Evolutionary conservation across 2,113 vertebrate genomes (phyloP), one percentile per base, ranked within the genome.

Genomic region (Pungitius pungitius): DNA sequence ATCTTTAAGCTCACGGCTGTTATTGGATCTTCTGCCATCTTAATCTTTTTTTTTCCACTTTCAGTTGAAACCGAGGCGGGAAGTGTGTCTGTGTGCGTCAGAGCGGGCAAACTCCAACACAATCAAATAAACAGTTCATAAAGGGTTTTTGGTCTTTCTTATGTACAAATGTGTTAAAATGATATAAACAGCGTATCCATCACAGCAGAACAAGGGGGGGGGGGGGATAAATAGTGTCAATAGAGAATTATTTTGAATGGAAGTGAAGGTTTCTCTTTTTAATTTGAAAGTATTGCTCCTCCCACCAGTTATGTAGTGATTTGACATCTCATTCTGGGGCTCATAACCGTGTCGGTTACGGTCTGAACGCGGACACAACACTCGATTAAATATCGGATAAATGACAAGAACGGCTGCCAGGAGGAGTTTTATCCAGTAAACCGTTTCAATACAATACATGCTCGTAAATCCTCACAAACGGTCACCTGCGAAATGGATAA

Each of bases 281-380:
- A 20, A 26, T 33, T 71, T 39, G 6, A 40, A 54, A 40, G 20
- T 0, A 3, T 69, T 2, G 6, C 66, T 71, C 26, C 22, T 57
- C 0, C 15, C 18, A 20, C 42, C 42, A 27, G 13, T 67, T 51
- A 24, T 35, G 18, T 11, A 58, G 17, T 18, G 13, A 62, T 5
- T 10, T 13, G 68, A 51, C 30, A 17, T 51, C 14, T 37, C 45
- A 11, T 52, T 11, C 39, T 35, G n/a, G 11, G 17, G 33, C 71
- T 52, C 14, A 3, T 39, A 18, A 24, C 26, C 64, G 49, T 37
- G 40, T 1, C 1, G 42, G 52, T 51, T 57, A 52, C 15, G n/a
- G 35, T 45, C 49, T 30, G 79, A 26, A 51, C 17, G 51, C 33
- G 24, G 40, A 72, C 42, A 42, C 39, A 37, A 20, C 37, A 42